Conservation (phyloP, 2,888 invertebrate genomes). For the Geophilus truncorum region DNA sequence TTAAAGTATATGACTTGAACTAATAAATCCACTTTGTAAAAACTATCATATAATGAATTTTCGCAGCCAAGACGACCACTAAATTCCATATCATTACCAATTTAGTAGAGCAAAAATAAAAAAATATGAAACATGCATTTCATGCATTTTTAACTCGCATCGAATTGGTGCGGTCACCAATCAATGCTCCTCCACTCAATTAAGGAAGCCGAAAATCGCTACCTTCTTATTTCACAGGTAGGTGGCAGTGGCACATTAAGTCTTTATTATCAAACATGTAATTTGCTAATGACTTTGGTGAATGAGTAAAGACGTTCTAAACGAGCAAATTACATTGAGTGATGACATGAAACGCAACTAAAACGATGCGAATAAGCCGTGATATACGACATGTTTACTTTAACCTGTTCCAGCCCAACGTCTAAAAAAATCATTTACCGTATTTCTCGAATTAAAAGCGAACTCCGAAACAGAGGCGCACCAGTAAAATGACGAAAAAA, state of each 20-base stretch:
- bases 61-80: background rate
- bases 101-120: background rate
- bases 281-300: background rate
- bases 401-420: too few species aligned
- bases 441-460: too few species aligned
- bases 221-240: conserved; percentile 4
- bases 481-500: too few species aligned
- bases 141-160: background rate
- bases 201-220: background rate
- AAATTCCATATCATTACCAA: background rate
- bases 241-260: conserved; percentile 1
- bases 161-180: background rate
- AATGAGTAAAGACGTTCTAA: too few species aligned
- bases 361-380: background rate
- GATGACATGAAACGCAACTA: too few species aligned
- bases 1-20: too few species aligned
- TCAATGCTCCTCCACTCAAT: background rate
- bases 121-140: background rate
- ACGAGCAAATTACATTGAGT: too few species aligned
- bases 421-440: too few species aligned
- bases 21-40: too few species aligned
- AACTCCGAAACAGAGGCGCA: too few species aligned
- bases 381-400: too few species aligned
- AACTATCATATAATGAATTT: too few species aligned
- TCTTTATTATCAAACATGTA: conserved; percentile 1